phyloP scores from a whole-genome alignment of 2,888 invertebrate species.

The Pristionchus maxplancki region DNA sequence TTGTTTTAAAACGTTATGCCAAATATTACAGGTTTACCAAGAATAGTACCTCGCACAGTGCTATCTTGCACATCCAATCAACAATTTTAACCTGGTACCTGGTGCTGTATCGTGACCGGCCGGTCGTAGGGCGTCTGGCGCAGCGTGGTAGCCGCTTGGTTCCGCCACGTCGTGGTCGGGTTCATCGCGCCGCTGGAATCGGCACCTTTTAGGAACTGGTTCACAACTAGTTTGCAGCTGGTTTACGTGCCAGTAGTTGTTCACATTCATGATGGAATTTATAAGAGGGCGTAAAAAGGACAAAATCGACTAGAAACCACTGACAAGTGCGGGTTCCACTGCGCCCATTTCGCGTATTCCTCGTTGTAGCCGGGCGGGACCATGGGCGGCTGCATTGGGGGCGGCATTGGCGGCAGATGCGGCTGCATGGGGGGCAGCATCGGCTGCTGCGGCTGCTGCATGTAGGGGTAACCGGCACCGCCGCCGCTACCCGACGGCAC shows the following conservation, averaged over 20 bases:
- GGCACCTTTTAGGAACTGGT: not conserved
- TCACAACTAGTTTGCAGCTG: too few relatives aligned
- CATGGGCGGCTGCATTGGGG: not conserved
- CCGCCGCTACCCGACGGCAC: constrained; percentile 27
- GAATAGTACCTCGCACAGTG: too few relatives aligned
- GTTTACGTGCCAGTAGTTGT: too few relatives aligned
- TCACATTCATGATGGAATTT: too few relatives aligned
- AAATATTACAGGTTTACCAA: not conserved
- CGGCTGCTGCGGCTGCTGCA: constrained; percentile 30
- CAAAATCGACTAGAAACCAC: not conserved
- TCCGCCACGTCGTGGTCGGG: not conserved
- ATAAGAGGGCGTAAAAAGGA: not conserved
- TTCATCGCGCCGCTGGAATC: not conserved
- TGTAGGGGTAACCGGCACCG: constrained; percentile 42
- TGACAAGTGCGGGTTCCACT: constrained; percentile 34
- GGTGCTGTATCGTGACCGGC: not conserved
- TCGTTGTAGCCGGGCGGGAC: constrained; percentile 22
- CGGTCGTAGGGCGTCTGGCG: constrained; percentile 31
- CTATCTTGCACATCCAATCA: too few relatives aligned
- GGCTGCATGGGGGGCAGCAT: not conserved
- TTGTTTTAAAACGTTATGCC: not conserved
- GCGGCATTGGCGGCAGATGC: not conserved
- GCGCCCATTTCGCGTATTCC: constrained; percentile 30
- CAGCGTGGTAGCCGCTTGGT: not conserved
- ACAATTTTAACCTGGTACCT: not conserved